Evolutionary conservation across 1,140 invertebrate species (phyloP), one percentile per base, ranked within the genome.

Genomic region (Camponotus floridanus): DNA sequence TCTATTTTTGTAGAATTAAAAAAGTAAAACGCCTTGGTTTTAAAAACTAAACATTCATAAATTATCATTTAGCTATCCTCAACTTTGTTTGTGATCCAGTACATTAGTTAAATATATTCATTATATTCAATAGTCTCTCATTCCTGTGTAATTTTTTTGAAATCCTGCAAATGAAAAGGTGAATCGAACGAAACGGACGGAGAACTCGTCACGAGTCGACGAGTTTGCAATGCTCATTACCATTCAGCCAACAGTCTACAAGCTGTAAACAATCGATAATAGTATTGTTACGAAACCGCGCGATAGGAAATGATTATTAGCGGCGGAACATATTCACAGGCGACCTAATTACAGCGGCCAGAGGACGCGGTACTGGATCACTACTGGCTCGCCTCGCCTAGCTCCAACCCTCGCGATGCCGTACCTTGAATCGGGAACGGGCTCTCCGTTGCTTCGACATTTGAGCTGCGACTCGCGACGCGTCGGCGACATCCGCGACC

Each of bases 401-500:
- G 76, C 78, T 26, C 26, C 26, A 26, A 26, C 45, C 33, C 4
- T 39, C 48, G 21, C n/a, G 11, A 74, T 59, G 5, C 5, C 15
- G 42, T 93, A 94, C 93, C 93, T 94, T 94, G 76, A 93, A 94
- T 88, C 92, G 91, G 59, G 93, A 92, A 55, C 91, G 91, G 13
- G 76, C 86, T 89, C 88, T 92, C 71, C 86, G 91, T 48, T 92
- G 91, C 78, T 92, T 92, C 31, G 92, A 91, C 93, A 93, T 94
- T 92, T 93, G 90, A 90, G 83, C 78, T 78, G 71, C 45, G 74
- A 86, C 79, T 79, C 86, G 55, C 70, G 31, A 33, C 62, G n/a
- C 42, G 42, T 13, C 42, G 13, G 5, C 65, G 15, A 15, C 67
- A 81, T 71, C 13, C 65, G 51, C 36, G 15, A 11, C 59, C 33